A percentile compares a stretch with the other conserved stretches of the same genome.
These are phyloP conservation scores for Sipha flava DNA, from an alignment of 1,140 invertebrate genomes.

Conservation along the genomic window DNA sequence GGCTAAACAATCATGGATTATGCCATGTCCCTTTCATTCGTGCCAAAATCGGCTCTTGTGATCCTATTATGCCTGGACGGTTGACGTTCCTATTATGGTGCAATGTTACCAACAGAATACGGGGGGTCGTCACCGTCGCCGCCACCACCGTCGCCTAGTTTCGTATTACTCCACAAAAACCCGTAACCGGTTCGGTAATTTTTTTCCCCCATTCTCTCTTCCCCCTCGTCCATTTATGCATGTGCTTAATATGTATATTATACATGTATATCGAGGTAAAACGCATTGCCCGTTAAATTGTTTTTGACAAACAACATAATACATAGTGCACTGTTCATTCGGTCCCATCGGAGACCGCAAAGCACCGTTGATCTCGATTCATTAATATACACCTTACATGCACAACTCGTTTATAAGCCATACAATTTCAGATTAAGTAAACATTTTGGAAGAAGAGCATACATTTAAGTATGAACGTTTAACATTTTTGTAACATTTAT, in stretches of 20 bases:
- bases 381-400: too few species aligned
- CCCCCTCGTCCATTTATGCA: too few species aligned
- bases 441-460: too few species aligned
- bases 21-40: neutral
- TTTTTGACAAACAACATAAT: slow-evolving; percentile 16
- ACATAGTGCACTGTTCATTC: neutral
- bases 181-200: neutral
- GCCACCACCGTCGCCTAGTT: neutral
- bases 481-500: too few species aligned
- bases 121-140: neutral
- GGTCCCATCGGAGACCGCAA: neutral
- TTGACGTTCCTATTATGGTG: slow-evolving; percentile 27
- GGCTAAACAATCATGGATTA: neutral
- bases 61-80: slow-evolving; percentile 4
- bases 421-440: too few species aligned
- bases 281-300: neutral
- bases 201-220: neutral
- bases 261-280: neutral
- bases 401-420: too few species aligned
- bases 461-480: too few species aligned
- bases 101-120: neutral
- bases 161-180: slow-evolving; percentile 13
- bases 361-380: neutral
- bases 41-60: slow-evolving; percentile 15
- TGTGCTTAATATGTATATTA: neutral